Base-by-base conservation (phyloP, 2,113 vertebrate genomes). In the Peromyscus polionotus region DNA sequence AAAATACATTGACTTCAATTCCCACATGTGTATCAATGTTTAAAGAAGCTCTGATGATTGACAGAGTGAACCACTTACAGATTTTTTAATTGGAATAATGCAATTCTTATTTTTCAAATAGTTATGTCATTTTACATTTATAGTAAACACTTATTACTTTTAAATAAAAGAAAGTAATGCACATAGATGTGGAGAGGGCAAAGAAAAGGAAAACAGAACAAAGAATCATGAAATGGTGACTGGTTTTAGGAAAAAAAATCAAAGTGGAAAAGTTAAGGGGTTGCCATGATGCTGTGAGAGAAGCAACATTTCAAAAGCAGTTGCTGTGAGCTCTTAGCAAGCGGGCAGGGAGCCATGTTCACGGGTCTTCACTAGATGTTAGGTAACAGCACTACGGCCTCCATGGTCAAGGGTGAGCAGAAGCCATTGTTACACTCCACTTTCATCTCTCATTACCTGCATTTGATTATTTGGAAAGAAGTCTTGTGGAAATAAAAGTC, bases 21-120 rank as follows among this genome's bases (percentile, higher is more conserved):
- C 65, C 42, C 19, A 45, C 36, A 59, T n/a, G 7, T 17, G 33
- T 36, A 48, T 33, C 28, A 3, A 5, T 33, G 63, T 86, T 12
- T 48, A 48, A 19, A 17, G n/a, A 19, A 63, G 4, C 14, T 63
- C n/a, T 16, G 36, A 31, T 28, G 59, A 20, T 19, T 65, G 39
- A 31, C n/a, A 31, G n/a, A 42, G 4, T 45, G 36, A 90, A 80
- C 81, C 10, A 65, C 51, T 91, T 85, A 75, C 7, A 54, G n/a
- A 39, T 2, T 80, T 67, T 59, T 59, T 4, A 36, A 87, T 16
- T 65, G n/a, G 24, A 14, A 24, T 73, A 68, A 42, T 6, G 39
- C 11, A 77, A 33, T 0, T 72, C 91, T 95, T 61, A 48, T 31
- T 87, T 95, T 96, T 87, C 81, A 83, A 87, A 80, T 88, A 28